These are phyloP conservation scores for Dromaius novaehollandiae DNA, from an alignment of 2,113 vertebrate genomes.

Conservation along the genomic window DNA sequence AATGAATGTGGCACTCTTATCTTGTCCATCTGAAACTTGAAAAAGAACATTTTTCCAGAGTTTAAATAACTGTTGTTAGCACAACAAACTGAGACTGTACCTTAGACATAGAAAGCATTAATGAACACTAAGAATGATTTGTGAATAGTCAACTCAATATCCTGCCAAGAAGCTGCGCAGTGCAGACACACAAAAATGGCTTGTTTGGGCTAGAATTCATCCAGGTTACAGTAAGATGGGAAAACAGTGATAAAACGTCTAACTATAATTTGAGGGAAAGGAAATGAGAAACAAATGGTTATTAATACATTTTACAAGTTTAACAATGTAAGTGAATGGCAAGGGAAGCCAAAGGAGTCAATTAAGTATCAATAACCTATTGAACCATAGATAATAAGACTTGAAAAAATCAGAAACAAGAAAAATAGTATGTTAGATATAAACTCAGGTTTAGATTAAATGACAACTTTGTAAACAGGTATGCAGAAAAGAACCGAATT, in stretches of 20 bases:
- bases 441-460: neutral
- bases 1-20: neutral
- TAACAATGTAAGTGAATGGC: neutral
- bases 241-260: neutral
- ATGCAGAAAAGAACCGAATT: neutral
- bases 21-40: neutral
- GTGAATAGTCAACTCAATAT: neutral
- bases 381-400: neutral
- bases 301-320: neutral
- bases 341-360: neutral
- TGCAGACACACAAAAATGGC: neutral
- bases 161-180: neutral
- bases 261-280: neutral
- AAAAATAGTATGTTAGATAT: neutral
- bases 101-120: neutral
- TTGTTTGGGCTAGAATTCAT: neutral
- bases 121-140: neutral
- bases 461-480: neutral
- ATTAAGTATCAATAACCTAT: neutral
- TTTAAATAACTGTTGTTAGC: neutral
- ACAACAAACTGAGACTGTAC: neutral
- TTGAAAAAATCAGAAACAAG: neutral
- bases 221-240: neutral
- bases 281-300: neutral
- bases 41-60: neutral